Base-by-base conservation (phyloP, 2,888 invertebrate genomes). In the Ctena decussata region DNA sequence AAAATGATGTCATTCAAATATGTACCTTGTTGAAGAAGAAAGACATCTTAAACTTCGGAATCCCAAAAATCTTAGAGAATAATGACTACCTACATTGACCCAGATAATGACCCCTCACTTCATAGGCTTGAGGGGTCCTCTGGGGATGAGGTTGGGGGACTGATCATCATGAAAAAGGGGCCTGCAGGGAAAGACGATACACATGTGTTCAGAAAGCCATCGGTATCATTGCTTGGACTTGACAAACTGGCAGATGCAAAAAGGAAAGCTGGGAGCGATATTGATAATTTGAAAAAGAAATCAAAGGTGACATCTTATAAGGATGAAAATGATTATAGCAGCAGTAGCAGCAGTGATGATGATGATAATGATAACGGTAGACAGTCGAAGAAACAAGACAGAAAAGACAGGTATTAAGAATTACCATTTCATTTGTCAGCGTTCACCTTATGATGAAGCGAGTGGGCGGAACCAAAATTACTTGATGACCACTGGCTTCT, bases 231-330 rank as follows among this genome's bases (percentile, higher is more conserved):
- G 18, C 91, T 96, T 12, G 96, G 96, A 0, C 89, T 96, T 41
- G 96, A 96, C 82, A 93, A 91, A 85, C 90, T 96, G 18, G 96
- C 96, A 12, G 95, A 94, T 5, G 93, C 92, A 15, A 96, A 96
- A 87, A 90, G 96, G 12, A 93, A 92, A 85, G 76, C 84, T 1
- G 79, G 80, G 32, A 88, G 90, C 46, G 77, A 84, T 24, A 89
- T 86, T 44, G 82, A 84, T 27, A 87, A 86, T 27, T 84, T 21
- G 15, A 89, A 87, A 30, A 90, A 89, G 27, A 91, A 93, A 76
- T 95, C 95, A 1, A 94, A 90, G 85, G 92, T 94, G 6, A 84
- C 87, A 0, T 94, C 95, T 8, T 95, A 93, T 80, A 89, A 84
- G 80, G 94, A 94, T 82, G 91, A 93, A 74, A 91, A 91, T 65